Base-by-base conservation (phyloP, 1,140 invertebrate genomes). In the Apocrypta bakeri region DNA sequence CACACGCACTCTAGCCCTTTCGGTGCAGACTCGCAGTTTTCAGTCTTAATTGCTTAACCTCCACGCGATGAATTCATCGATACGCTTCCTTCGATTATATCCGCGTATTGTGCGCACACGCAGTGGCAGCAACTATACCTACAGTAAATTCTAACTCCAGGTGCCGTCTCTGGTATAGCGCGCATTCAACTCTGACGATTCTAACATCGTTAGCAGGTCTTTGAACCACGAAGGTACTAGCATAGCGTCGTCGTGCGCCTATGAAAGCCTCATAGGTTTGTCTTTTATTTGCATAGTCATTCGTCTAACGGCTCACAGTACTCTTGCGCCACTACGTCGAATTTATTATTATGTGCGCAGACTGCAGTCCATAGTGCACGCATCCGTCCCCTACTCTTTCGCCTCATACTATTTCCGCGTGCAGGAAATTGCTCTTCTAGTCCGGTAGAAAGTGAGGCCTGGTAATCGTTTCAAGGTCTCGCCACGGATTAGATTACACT, bases 371-470 rank as follows among this genome's bases (percentile, higher is more conserved):
- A 25, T 21, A 71, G 29, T 48, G 12, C n/a, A 42, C 69, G 24
- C 78, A 79, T 79, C 64, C 77, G 66, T 64, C 56, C 14, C n/a
- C n/a, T n/a, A n/a, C n/a, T n/a, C n/a, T n/a, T n/a, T n/a, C n/a
- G n/a, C n/a, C n/a, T n/a, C n/a, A n/a, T n/a, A n/a, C n/a, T n/a
- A n/a, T n/a, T n/a, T n/a, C n/a, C n/a, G n/a, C n/a, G n/a, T n/a
- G 21, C 75, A 79, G 82, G 82, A 83, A 83, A 83, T 83, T 74
- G 71, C 14, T 83, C 73, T 72, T 78, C 69, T 83, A 78, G 73
- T 83, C 68, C 31, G 8, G 11, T 8, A 6, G 71, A 24, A 63
- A 12, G 68, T 25, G 69, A 27, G 56, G 27, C 33, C 37, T 9
- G 33, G 25, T 73, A 75, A 81, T 75, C 25, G 80, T 68, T 64